These are phyloP conservation scores for Paragorgia papillata DNA, from an alignment of 92 coral and sea anemone species.

Conservation along the genomic window DNA sequence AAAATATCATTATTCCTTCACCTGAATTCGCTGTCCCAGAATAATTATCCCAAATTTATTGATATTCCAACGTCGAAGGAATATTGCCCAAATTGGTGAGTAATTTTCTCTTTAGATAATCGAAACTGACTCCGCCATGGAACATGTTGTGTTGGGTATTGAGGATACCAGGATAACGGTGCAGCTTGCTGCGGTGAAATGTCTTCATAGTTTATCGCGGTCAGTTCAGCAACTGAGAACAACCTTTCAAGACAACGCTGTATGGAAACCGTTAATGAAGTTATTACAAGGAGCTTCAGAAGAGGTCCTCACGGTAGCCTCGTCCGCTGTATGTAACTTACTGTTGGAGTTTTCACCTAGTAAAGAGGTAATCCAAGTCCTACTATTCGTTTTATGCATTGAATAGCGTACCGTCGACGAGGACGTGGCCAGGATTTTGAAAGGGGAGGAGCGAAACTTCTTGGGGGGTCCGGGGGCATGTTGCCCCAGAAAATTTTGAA, in stretches of 20 bases:
- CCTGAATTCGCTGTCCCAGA: too few species aligned
- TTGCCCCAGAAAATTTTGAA: too few species aligned
- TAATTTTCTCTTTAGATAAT: conserved; percentile 70
- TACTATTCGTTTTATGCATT: too few species aligned
- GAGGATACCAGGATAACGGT: conserved; percentile 87
- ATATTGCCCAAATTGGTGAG: too few species aligned
- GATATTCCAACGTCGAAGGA: too few species aligned
- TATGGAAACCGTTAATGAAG: conserved; percentile 94
- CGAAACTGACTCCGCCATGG: conserved; percentile 91
- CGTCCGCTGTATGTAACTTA: conserved; percentile 94
- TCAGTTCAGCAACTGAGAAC: conserved; percentile 96
- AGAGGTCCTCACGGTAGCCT: conserved; percentile 92
- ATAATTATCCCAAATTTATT: too few species aligned
- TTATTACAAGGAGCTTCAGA: conserved; percentile 89
- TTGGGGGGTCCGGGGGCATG: too few species aligned
- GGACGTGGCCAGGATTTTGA: too few species aligned
- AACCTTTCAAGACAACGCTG: conserved; percentile 95
- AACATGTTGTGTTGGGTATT: conserved; percentile 93
- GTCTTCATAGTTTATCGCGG: conserved; percentile 95
- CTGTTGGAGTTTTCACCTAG: conserved; percentile 97
- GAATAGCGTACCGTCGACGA: too few species aligned
- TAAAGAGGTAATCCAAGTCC: conserved; percentile 70
- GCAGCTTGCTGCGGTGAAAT: conserved; percentile 93
- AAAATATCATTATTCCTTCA: too few species aligned
- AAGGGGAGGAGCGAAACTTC: too few species aligned